Evolutionary conservation across 92 coral and sea anemone genomes (phyloP).

Genomic region (Epizoanthus fatuus): DNA sequence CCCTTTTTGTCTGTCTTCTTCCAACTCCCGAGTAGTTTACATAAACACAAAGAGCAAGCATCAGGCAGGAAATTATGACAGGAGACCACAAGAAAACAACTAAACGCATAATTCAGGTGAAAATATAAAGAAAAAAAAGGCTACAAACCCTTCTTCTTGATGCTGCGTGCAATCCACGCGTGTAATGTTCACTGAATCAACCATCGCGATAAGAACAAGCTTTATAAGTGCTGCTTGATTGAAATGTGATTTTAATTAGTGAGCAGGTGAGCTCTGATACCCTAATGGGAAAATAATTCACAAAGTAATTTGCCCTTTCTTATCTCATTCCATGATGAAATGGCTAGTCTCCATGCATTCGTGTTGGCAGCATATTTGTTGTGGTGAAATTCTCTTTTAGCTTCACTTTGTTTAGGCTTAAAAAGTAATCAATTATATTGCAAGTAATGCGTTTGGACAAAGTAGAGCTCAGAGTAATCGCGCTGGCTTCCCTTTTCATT

Average conservation of each 20-base stretch:
- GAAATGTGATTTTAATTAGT: neutral
- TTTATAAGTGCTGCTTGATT: neutral
- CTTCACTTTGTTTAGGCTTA: conserved; percentile 10
- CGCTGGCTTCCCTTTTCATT: neutral
- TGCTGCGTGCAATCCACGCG: neutral
- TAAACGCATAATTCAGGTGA: too few species aligned
- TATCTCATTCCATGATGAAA: neutral
- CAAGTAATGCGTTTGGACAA: neutral
- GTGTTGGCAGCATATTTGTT: conserved; percentile 3
- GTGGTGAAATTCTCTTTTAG: conserved; percentile 1
- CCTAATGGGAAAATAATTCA: conserved; percentile 11
- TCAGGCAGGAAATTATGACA: too few species aligned
- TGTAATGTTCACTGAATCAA: neutral
- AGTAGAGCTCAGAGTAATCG: conserved; percentile 6
- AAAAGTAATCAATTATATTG: conserved; percentile 1
- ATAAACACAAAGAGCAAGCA: too few species aligned
- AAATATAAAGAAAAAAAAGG: neutral
- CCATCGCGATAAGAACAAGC: neutral
- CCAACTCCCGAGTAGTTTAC: too few species aligned
- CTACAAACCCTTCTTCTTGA: neutral
- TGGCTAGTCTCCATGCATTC: neutral
- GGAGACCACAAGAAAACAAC: too few species aligned
- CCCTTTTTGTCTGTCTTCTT: too few species aligned
- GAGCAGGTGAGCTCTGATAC: conserved; percentile 7
- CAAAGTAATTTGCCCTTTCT: conserved; percentile 14